A percentile compares a stretch with the other conserved stretches of the same genome.
phyloP scores from a whole-genome alignment of 2,113 vertebrate species.

The Todiramphus chloris region DNA sequence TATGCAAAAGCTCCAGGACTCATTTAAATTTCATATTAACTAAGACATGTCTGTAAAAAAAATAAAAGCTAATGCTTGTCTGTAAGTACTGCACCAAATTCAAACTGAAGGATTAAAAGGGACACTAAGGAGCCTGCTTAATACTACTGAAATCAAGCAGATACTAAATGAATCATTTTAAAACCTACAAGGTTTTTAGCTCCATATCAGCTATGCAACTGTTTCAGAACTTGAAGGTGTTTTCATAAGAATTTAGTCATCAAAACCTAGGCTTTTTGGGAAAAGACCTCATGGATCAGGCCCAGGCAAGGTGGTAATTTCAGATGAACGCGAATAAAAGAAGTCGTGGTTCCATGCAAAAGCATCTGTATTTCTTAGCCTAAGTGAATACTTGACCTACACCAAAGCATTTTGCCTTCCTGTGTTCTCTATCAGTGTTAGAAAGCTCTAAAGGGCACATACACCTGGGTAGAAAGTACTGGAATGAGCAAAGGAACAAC shows the following conservation, averaged over 20 bases:
- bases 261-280: neutral
- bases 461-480: neutral
- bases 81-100: neutral
- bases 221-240: neutral
- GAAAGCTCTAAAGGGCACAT: neutral
- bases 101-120: neutral
- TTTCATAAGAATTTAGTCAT: neutral
- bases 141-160: neutral
- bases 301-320: neutral
- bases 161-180: neutral
- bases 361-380: neutral
- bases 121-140: neutral
- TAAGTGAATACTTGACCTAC: neutral
- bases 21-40: neutral
- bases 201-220: neutral
- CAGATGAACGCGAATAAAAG: neutral
- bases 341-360: rapidly evolving
- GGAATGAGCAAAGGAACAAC: neutral
- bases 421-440: neutral
- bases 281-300: neutral
- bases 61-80: neutral
- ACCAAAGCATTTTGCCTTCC: rapidly evolving
- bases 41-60: neutral
- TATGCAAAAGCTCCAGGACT: neutral
- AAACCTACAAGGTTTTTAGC: neutral